Conservation (phyloP, 1,140 invertebrate genomes). For the Amyelois transitella region DNA sequence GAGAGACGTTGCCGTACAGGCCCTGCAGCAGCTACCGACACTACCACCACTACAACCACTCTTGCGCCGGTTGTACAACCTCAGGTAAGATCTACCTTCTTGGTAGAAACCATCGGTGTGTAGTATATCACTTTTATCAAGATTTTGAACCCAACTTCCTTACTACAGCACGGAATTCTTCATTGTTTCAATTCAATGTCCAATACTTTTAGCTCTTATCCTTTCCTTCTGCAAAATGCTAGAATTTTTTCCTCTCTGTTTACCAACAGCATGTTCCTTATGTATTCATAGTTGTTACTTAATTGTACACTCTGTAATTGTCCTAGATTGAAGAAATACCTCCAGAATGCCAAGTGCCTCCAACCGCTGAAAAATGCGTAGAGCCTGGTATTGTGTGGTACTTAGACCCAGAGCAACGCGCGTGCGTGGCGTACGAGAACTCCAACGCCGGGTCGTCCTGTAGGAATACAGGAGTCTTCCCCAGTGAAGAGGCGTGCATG, state of each 20-base stretch:
- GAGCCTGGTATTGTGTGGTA: conserved; percentile 70
- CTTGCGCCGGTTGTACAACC: conserved; percentile 68
- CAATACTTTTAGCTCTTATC: too few relatives aligned
- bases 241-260: too few relatives aligned
- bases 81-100: conserved; percentile 2
- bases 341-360: conserved; percentile 27
- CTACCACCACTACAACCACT: conserved; percentile 19
- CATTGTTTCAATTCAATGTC: too few relatives aligned
- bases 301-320: background rate
- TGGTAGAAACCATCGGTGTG: too few relatives aligned
- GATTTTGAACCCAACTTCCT: too few relatives aligned
- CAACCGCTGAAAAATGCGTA: conserved; percentile 29
- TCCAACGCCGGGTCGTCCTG: conserved; percentile 83
- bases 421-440: conserved; percentile 78
- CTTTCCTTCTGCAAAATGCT: too few relatives aligned
- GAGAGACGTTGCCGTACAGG: conserved; percentile 49
- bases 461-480: conserved; percentile 87
- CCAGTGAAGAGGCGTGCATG: conserved; percentile 86
- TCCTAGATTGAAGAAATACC: conserved; percentile 11
- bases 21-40: conserved; percentile 3
- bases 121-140: too few relatives aligned
- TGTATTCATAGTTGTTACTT: too few relatives aligned
- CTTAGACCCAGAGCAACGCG: conserved; percentile 71
- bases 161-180: too few relatives aligned
- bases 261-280: too few relatives aligned